These are phyloP conservation scores for Cygnus olor DNA, from an alignment of 2,797 vertebrate species.

Conservation along the genomic window DNA sequence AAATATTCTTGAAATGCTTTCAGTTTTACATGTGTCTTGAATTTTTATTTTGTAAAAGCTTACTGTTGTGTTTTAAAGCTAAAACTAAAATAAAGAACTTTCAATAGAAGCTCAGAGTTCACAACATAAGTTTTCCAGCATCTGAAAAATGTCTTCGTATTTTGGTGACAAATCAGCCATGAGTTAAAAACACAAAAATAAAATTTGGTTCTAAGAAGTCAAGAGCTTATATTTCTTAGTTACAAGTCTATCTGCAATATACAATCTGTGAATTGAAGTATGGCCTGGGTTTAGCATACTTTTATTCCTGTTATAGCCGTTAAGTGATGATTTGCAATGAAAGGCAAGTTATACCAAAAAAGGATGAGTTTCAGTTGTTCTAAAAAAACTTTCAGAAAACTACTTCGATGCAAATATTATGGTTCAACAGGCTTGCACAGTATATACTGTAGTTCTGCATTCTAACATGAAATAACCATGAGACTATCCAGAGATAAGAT, in stretches of 20 bases:
- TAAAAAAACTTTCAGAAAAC: not conserved
- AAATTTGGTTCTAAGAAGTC: conserved; percentile 15
- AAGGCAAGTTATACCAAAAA: not conserved
- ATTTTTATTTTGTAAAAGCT: not conserved
- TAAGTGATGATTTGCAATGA: conserved; percentile 20
- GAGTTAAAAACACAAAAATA: not conserved
- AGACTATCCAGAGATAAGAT: not conserved
- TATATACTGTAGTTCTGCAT: not conserved
- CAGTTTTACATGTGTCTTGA: not conserved
- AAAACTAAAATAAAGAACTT: not conserved
- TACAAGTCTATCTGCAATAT: not conserved
- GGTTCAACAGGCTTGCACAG: not conserved
- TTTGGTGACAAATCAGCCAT: not conserved
- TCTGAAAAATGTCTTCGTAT: not conserved
- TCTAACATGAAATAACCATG: not conserved
- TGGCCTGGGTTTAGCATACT: not conserved
- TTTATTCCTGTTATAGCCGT: conserved; percentile 22
- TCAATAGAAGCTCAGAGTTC: not conserved
- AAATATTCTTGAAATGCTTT: not conserved
- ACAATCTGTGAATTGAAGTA: conserved; percentile 8
- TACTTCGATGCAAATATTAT: not conserved
- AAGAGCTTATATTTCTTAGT: not conserved
- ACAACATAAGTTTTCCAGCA: not conserved
- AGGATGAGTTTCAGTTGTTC: not conserved
- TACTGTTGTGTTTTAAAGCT: not conserved